phyloP scores from a whole-genome alignment of 1,140 invertebrate genomes.

The Trypoxylus dichotomus region DNA sequence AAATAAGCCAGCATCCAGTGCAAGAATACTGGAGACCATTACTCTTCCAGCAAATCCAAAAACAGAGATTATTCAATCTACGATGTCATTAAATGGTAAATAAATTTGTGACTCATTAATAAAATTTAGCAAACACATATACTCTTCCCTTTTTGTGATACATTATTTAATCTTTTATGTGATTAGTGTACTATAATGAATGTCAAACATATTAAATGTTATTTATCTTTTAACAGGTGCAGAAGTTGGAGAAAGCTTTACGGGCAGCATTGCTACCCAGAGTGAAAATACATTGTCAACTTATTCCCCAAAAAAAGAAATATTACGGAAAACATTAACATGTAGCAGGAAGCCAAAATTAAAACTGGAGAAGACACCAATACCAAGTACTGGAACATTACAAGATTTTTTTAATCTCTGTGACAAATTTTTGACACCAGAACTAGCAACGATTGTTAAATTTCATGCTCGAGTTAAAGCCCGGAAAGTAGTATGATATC shows the following conservation, averaged over 20 bases:
- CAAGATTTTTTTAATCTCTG: not conserved
- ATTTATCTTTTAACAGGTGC: not conserved
- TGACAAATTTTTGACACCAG: not conserved
- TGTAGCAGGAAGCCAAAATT: not conserved
- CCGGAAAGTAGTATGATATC: no score
- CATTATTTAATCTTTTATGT: not conserved
- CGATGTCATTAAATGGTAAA: not conserved
- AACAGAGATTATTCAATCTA: not conserved
- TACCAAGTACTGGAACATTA: not conserved
- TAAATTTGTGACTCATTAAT: not conserved
- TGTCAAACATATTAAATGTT: not conserved
- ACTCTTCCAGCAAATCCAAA: not conserved
- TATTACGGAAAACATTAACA: not conserved
- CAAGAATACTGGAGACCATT: not conserved
- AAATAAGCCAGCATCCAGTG: no score
- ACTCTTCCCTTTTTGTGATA: not conserved
- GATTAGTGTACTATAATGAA: not conserved
- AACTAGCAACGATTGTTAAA: not conserved
- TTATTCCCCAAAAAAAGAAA: not conserved
- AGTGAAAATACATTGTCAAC: not conserved
- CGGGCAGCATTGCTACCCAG: not conserved
- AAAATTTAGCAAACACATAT: not conserved
- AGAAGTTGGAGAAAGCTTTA: not conserved
- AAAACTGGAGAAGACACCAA: not conserved
- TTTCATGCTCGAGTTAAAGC: not conserved